Percentiles rank a stretch among this genome's conserved stretches.
Conservation (phyloP, 1,140 invertebrate species). For the Dinoponera quadriceps region DNA sequence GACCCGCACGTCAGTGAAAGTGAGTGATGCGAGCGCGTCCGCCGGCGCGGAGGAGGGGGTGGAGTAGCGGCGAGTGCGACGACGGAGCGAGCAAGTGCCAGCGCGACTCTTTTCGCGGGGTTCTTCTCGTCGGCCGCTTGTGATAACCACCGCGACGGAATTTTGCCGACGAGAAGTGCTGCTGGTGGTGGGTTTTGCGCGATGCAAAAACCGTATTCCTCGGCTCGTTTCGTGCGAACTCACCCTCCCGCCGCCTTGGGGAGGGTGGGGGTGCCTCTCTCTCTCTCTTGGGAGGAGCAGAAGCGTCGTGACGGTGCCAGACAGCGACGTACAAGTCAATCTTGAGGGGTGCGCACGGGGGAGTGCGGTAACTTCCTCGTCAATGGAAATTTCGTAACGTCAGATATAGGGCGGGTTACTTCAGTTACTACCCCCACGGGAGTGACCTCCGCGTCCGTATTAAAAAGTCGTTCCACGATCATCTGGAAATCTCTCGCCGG, state of each 20-base stretch:
- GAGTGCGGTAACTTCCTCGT: conserved; percentile 35
- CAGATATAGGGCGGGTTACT: background rate
- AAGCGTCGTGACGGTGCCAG: conserved; percentile 34
- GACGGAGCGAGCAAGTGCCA: conserved; percentile 46
- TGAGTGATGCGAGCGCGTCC: conserved; percentile 72
- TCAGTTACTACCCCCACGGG: too few relatives aligned
- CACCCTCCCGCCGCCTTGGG: background rate
- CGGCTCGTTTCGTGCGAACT: conserved; percentile 47
- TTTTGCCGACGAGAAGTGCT: conserved; percentile 10
- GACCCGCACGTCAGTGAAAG: conserved; percentile 75
- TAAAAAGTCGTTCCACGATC: background rate
- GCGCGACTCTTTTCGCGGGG: conserved; percentile 30
- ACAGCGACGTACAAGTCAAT: conserved; percentile 36
- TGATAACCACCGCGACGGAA: conserved; percentile 45
- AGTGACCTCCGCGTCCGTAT: background rate
- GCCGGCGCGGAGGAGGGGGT: conserved; percentile 42
- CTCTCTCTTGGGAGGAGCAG: background rate
- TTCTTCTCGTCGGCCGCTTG: conserved; percentile 4
- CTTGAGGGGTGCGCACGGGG: background rate
- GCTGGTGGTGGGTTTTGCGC: conserved; percentile 28
- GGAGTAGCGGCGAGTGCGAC: conserved; percentile 34
- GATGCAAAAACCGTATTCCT: conserved; percentile 7
- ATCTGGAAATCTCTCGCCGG: background rate
- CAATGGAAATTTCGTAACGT: conserved; percentile 17
- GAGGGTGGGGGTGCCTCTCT: background rate